These are phyloP conservation scores for Pituophis catenifer DNA, from an alignment of 2,113 vertebrate species.

Conservation along the genomic window DNA sequence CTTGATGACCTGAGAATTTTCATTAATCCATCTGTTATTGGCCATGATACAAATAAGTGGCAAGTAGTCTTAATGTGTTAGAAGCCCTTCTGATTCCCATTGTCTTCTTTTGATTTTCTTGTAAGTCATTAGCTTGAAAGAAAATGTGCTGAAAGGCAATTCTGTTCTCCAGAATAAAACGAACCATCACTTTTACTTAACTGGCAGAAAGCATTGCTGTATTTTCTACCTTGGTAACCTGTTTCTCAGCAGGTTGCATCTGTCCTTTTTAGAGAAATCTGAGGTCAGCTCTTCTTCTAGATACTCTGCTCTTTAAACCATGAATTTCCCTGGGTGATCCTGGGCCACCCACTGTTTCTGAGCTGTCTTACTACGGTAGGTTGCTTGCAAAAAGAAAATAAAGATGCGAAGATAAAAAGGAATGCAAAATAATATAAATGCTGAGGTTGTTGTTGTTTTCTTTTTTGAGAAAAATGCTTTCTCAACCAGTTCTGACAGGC, in stretches of 20 bases:
- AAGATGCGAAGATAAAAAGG: not conserved
- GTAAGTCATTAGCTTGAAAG: not conserved
- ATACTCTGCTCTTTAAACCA: not conserved
- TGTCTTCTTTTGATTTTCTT: not conserved
- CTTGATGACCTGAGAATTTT: not conserved
- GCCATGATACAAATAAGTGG: not conserved
- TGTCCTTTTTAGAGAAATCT: not conserved
- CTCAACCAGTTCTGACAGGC: not conserved
- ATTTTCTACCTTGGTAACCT: not conserved
- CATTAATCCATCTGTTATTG: not conserved
- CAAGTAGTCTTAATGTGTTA: not conserved
- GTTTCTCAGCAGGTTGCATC: not conserved
- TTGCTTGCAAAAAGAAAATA: not conserved
- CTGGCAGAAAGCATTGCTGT: not conserved
- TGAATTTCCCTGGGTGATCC: not conserved
- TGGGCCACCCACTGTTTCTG: not conserved
- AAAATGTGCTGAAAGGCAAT: not conserved
- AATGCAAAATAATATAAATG: not conserved
- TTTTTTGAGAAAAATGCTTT: not conserved
- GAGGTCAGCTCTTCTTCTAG: not conserved
- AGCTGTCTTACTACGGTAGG: not conserved
- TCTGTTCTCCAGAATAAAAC: not conserved
- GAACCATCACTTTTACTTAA: not conserved
- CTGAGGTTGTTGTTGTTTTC: not conserved
- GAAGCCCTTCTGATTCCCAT: not conserved